phyloP scores from a whole-genome alignment of 2,113 vertebrate genomes.

The Verasper variegatus region DNA sequence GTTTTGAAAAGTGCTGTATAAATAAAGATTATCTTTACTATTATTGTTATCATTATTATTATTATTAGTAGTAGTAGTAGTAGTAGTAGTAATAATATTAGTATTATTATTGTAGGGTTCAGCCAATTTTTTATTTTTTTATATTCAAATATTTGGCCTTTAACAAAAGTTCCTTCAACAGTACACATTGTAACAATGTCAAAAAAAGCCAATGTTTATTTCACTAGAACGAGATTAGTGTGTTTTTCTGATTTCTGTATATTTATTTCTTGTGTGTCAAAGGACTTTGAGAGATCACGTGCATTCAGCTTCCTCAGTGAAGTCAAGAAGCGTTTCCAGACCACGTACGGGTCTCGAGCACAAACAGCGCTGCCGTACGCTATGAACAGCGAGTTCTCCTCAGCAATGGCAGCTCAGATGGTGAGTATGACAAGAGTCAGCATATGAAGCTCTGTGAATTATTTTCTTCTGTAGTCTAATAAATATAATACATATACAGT shows the following conservation, averaged over 20 bases:
- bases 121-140: background rate
- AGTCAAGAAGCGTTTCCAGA: conserved; percentile 97
- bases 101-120: background rate
- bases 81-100: no score
- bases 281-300: conserved; percentile 97
- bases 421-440: conserved; percentile 73
- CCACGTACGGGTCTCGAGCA: conserved; percentile 94
- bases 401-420: conserved; percentile 94
- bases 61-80: no score
- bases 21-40: no score
- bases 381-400: conserved; percentile 99
- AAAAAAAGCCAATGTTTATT: background rate
- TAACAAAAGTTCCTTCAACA: no score
- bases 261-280: background rate
- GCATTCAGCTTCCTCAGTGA: conserved; percentile 96
- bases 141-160: background rate
- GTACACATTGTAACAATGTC: background rate
- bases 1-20: no score
- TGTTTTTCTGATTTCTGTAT: background rate
- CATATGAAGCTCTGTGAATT: background rate
- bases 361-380: conserved; percentile 97
- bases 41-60: no score
- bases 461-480: no score
- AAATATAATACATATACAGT: background rate
- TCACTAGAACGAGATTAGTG: background rate